Evolutionary conservation across 2,113 vertebrate genomes (phyloP).

Genomic region (Rhodinocichla rosea): DNA sequence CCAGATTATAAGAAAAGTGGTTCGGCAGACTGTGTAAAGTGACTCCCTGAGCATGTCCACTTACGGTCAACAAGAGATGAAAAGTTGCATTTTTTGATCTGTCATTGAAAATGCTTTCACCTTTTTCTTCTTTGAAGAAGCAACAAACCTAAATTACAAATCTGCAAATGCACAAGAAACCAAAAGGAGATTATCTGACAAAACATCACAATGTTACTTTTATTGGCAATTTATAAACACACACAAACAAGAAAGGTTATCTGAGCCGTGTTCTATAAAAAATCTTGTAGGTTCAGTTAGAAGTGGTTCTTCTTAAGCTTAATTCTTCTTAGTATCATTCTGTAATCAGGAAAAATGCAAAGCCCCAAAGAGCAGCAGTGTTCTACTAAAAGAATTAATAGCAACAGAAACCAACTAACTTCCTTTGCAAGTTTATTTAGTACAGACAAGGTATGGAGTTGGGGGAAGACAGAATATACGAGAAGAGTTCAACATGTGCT

Average conservation of each 20-base stretch:
- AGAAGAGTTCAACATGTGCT: background rate
- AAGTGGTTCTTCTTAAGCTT: background rate
- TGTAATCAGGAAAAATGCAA: background rate
- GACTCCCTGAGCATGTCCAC: background rate
- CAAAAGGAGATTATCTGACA: background rate
- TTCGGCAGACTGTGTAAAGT: background rate
- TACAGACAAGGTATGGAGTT: background rate
- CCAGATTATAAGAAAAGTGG: background rate
- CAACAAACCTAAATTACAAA: background rate
- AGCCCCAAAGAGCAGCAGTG: background rate
- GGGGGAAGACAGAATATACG: background rate
- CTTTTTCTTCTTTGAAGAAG: background rate
- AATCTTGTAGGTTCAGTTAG: background rate
- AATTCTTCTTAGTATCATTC: background rate
- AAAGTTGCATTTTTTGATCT: background rate
- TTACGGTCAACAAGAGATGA: rapidly evolving
- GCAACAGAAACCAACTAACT: background rate
- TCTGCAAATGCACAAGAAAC: background rate
- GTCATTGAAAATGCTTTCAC: background rate
- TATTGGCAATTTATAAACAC: background rate
- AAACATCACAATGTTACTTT: background rate
- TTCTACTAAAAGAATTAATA: background rate
- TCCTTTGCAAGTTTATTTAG: background rate
- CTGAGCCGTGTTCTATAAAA: background rate
- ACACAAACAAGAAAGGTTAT: background rate